phyloP scores from a whole-genome alignment of 2,113 vertebrate genomes.

The Elgaria multicarinata region DNA sequence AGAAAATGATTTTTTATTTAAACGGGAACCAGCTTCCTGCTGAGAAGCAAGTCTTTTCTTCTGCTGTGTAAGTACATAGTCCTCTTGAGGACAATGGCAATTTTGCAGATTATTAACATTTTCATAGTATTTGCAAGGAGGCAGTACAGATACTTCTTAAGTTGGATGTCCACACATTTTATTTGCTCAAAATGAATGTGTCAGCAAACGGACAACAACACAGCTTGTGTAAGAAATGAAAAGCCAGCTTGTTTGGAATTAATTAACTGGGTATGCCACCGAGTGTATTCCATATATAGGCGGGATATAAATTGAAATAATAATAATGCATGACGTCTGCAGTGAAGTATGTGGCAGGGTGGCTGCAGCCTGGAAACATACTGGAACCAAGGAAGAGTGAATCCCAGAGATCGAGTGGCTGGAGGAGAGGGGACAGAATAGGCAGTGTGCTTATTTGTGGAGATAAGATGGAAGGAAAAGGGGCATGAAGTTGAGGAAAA shows the following conservation, averaged over 20 bases:
- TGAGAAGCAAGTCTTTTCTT: slow-evolving; percentile 98
- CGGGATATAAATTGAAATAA: no score
- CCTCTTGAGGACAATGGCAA: slow-evolving; percentile 22
- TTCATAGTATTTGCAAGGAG: not conserved
- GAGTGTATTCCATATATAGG: no score
- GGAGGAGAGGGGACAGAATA: not conserved
- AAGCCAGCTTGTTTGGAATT: no score
- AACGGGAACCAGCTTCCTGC: slow-evolving; percentile 96
- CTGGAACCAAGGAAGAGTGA: not conserved
- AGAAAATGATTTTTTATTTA: slow-evolving; percentile 98
- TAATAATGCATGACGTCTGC: not conserved
- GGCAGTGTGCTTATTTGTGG: not conserved
- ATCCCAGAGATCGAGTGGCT: not conserved
- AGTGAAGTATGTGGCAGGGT: not conserved
- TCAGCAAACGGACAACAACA: not conserved
- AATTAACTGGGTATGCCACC: no score
- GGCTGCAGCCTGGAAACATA: not conserved
- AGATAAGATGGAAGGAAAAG: not conserved
- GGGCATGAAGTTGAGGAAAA: no score
- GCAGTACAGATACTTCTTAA: not conserved
- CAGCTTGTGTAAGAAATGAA: no score
- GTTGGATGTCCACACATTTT: not conserved
- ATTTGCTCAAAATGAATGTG: not conserved
- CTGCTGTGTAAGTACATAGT: slow-evolving; percentile 88
- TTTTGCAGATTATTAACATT: not conserved